Percentiles rank a stretch among this genome's conserved stretches.
Conservation (phyloP, 2,797 vertebrate genomes). For the Eulemur coronatus region DNA sequence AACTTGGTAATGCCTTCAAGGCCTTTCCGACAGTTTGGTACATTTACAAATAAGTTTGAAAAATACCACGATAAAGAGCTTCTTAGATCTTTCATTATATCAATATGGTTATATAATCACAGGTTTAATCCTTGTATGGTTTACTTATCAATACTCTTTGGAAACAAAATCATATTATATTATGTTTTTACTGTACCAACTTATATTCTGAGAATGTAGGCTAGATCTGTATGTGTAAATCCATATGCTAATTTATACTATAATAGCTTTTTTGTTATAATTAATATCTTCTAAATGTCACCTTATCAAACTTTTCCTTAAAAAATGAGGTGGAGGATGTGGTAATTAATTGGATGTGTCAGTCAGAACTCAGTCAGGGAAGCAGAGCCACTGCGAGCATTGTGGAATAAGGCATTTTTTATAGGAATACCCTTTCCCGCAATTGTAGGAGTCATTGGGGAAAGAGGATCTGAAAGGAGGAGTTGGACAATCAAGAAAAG, state of each 20-base stretch:
- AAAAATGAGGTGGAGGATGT: background rate
- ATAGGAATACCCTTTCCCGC: background rate
- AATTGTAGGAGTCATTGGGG: background rate
- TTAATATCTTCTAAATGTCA: conserved; percentile 32
- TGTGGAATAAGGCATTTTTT: background rate
- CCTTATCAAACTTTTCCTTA: background rate
- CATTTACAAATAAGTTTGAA: background rate
- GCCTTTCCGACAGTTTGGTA: background rate
- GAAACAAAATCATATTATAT: background rate
- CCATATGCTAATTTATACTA: background rate
- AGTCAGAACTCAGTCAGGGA: background rate
- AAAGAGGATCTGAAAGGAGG: background rate
- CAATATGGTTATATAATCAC: background rate
- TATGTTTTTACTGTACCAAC: background rate
- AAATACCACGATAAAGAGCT: background rate
- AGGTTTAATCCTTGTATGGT: background rate
- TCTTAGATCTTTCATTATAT: conserved; percentile 14
- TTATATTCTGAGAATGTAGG: conserved; percentile 5
- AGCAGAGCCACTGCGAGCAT: background rate
- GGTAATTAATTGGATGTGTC: background rate
- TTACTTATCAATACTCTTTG: background rate
- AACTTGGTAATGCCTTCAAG: background rate
- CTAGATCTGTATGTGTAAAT: background rate
- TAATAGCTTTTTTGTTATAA: background rate
- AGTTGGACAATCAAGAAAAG: background rate